Conservation (phyloP, 2,888 invertebrate species). For the Crossocerus cetratus region DNA sequence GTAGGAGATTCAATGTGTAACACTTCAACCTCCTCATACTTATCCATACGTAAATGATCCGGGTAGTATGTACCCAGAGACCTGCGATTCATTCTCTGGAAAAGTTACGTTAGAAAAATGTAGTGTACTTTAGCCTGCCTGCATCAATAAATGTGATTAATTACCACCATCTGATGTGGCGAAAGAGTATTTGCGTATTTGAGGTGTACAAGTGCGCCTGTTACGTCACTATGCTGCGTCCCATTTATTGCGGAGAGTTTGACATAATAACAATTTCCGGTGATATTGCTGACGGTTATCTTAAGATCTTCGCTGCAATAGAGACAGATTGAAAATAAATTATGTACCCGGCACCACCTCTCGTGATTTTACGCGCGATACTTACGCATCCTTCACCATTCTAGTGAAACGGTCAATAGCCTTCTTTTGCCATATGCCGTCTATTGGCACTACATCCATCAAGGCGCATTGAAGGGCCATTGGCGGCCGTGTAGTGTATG, state of each 20-base stretch:
- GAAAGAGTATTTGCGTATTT: conserved; percentile 71
- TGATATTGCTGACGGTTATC: conserved; percentile 65
- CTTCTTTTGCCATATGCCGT: conserved; percentile 78
- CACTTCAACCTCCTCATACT: conserved; percentile 79
- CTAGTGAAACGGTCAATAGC: conserved; percentile 76
- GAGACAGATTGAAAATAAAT: not conserved
- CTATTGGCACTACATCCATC: conserved; percentile 79
- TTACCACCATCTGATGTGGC: conserved; percentile 54
- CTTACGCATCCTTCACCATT: conserved; percentile 8
- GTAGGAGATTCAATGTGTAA: conserved; percentile 82
- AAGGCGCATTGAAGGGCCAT: conserved; percentile 81
- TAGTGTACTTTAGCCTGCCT: not conserved
- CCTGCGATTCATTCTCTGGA: conserved; percentile 60
- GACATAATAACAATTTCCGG: conserved; percentile 66
- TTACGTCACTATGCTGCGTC: conserved; percentile 53
- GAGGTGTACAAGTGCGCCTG: conserved; percentile 77
- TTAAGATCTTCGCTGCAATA: conserved; percentile 21
- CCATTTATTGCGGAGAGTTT: conserved; percentile 66
- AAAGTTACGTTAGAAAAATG: not conserved
- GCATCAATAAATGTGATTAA: not conserved
- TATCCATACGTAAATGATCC: conserved; percentile 74
- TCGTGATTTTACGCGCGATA: not conserved
- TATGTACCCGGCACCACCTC: too few relatives aligned
- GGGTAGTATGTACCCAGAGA: conserved; percentile 65
- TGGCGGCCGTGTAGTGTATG: conserved; percentile 58